These are phyloP conservation scores for Oscheius sp. DNA, from an alignment of 2,888 invertebrate species.

Conservation along the genomic window DNA sequence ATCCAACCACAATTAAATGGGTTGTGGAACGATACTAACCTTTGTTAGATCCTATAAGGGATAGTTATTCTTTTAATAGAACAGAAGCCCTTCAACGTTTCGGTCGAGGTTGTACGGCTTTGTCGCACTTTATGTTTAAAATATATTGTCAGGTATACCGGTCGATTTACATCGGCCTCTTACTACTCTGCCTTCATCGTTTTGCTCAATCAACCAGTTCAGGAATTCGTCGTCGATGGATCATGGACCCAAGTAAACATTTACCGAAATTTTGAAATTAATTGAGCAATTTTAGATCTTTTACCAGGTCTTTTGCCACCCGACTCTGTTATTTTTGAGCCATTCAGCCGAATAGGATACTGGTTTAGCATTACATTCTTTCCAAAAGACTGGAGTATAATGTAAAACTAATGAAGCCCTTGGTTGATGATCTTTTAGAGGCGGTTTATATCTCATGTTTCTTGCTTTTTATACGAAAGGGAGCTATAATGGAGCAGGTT, in stretches of 20 bases:
- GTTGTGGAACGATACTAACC: too few relatives aligned
- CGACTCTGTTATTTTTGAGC: neutral
- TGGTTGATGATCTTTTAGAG: neutral
- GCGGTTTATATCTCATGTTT: neutral
- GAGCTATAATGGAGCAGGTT: neutral
- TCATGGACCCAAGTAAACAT: constrained; percentile 41
- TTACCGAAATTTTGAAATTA: neutral
- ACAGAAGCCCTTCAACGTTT: too few relatives aligned
- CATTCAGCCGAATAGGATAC: too few relatives aligned
- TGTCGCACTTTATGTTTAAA: too few relatives aligned
- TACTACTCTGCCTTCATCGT: constrained; percentile 41
- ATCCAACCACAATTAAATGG: too few relatives aligned
- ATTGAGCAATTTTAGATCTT: constrained; percentile 20
- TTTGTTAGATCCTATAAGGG: too few relatives aligned
- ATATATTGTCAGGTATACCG: neutral
- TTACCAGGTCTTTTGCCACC: neutral
- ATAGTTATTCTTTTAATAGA: too few relatives aligned
- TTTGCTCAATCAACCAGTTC: constrained; percentile 39
- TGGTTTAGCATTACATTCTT: too few relatives aligned
- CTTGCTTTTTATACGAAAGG: neutral
- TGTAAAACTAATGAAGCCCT: too few relatives aligned
- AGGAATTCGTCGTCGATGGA: constrained; percentile 54
- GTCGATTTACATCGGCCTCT: neutral
- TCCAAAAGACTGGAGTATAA: too few relatives aligned
- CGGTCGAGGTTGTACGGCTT: too few relatives aligned